Conservation (phyloP, 2,113 vertebrate genomes). For the Sinocyclocheilus anophthalmus region DNA sequence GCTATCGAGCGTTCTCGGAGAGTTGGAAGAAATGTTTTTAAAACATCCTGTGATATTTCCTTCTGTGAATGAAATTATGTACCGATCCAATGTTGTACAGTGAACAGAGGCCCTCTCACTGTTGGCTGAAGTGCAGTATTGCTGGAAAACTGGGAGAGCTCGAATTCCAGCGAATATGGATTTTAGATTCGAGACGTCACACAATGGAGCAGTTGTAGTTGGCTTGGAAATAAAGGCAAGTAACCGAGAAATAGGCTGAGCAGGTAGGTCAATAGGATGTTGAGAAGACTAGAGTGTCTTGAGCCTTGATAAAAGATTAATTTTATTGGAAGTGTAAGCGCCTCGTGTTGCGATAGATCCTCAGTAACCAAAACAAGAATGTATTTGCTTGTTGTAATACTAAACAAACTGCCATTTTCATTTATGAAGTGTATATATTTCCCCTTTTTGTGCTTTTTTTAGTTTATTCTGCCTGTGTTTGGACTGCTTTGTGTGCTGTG, state of each 20-base stretch:
- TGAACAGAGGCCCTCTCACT: conserved; percentile 20
- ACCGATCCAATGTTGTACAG: conserved; percentile 16
- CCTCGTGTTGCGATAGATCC: conserved; percentile 59
- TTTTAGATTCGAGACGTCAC: conserved; percentile 3
- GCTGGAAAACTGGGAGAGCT: conserved; percentile 27
- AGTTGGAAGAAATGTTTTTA: conserved; percentile 31
- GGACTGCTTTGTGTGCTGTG: conserved; percentile 83
- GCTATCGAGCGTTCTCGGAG: conserved; percentile 1
- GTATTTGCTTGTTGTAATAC: conserved; percentile 81
- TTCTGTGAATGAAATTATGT: conserved; percentile 36
- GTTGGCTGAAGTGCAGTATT: conserved; percentile 23
- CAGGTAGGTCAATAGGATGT: conserved; percentile 35
- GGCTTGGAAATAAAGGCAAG: conserved; percentile 14
- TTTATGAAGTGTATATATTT: conserved; percentile 79
- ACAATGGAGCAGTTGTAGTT: neutral
- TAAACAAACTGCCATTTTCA: conserved; percentile 66
- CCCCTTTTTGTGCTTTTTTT: conserved; percentile 81
- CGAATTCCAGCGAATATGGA: conserved; percentile 10
- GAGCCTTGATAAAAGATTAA: conserved; percentile 68
- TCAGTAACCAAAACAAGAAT: conserved; percentile 78
- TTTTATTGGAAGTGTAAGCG: conserved; percentile 70
- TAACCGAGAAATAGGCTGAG: neutral
- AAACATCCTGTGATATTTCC: conserved; percentile 48
- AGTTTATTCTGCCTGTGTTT: conserved; percentile 46
- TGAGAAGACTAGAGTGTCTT: conserved; percentile 61